Evolutionary conservation across 2,113 vertebrate genomes (phyloP), one percentile per base, ranked within the genome.

Genomic region (Microcebus griseorufus): DNA sequence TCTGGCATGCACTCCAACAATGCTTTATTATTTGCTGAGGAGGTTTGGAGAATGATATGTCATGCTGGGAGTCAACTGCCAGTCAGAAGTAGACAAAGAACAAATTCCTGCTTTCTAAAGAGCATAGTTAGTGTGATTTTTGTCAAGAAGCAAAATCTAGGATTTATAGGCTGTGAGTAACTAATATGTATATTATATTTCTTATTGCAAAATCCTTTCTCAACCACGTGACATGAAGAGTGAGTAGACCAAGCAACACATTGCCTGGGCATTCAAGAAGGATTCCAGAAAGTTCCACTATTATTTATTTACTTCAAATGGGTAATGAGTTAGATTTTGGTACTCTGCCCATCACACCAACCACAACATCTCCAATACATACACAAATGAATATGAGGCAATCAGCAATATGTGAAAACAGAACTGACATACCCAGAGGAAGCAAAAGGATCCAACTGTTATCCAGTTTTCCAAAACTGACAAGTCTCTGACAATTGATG

Each of bases 111-210:
- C 27, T 75, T 87, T 65, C 27, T 69, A 42, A 88, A 69, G 14
- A 83, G 34, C 39, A 48, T 48, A 9, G 18, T 55, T 12, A 81
- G 16, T 42, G 14, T n/a, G 8, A 9, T 69, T 76, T 92, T 76
- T 92, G 37, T 65, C 37, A n/a, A 17, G 51, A 12, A 86, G 39
- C 5, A 94, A 81, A 96, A 78, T 96, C 60, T 78, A 88, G 53
- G 72, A 73, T 80, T 60, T 55, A 80, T 80, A 85, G 8, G 12
- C 51, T 72, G 23, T 53, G 16, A 37, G 17, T 80, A 96, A 60
- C n/a, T 81, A 72, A 60, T n/a, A 93, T 85, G 88, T 88, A 53
- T 42, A 27, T 90, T 85, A 55, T 32, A 34, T 79, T 92, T 96
- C 65, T 82, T 70, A 78, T 53, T 39, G 25, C 48, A 37, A 95